Conservation (phyloP, 2,797 vertebrate genomes). For the Enteromius unitaeniatus region DNA sequence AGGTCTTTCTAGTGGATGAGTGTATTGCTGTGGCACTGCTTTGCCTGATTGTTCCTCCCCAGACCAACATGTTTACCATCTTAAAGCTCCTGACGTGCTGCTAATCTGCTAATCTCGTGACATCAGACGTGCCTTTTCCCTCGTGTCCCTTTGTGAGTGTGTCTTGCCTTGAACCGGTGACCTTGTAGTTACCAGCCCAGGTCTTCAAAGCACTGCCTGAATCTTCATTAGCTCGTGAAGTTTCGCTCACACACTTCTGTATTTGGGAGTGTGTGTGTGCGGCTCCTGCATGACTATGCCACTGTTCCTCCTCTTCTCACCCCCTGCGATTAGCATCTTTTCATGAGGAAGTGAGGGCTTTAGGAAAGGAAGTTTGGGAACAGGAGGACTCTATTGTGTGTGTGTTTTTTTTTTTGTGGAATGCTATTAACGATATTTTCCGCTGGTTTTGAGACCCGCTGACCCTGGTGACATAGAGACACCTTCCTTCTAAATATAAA, state of each 20-base stretch:
- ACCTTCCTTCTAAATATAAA: constrained; percentile 7
- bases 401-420: constrained; percentile 30
- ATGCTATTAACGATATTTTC: constrained; percentile 35
- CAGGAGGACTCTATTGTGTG: constrained; percentile 53
- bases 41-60: neutral
- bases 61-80: neutral
- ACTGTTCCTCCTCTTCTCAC: neutral
- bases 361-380: constrained; percentile 49
- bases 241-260: neutral
- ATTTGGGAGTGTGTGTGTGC: constrained; percentile 57
- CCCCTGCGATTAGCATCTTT: constrained; percentile 43
- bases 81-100: neutral
- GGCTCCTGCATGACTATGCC: neutral
- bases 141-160: neutral
- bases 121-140: neutral
- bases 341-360: constrained; percentile 48
- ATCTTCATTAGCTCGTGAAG: neutral
- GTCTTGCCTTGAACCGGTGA: neutral
- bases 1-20: neutral
- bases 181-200: neutral
- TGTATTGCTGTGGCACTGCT: neutral
- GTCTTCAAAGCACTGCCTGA: neutral
- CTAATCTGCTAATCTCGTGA: neutral
- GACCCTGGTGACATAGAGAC: neutral
- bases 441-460: constrained; percentile 2